Evolutionary conservation across 2,113 vertebrate species (phyloP).

Genomic region (Ammospiza caudacuta): DNA sequence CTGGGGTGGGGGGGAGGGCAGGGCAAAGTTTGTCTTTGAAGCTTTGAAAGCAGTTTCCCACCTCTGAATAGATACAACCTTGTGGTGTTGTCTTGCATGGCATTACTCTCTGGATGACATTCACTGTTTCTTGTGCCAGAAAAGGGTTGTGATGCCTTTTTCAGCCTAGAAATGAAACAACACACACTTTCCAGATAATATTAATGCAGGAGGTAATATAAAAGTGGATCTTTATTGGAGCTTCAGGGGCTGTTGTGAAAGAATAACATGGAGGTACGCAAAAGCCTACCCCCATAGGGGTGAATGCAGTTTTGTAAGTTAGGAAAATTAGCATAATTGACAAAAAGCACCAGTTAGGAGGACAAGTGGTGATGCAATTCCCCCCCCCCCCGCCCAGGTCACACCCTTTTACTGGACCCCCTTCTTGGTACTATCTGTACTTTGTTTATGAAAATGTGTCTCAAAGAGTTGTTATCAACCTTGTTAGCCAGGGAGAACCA

Average conservation of each 20-base stretch:
- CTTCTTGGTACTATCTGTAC: not conserved
- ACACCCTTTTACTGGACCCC: accelerated
- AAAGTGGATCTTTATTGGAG: not conserved
- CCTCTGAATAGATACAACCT: not conserved
- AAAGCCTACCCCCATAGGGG: accelerated
- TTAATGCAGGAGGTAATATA: not conserved
- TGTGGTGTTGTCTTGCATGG: not conserved
- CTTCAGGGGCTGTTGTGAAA: not conserved
- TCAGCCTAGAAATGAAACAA: not conserved
- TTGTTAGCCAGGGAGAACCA: not conserved
- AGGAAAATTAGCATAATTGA: not conserved
- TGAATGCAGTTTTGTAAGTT: not conserved
- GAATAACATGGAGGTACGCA: not conserved
- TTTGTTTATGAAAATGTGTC: not conserved
- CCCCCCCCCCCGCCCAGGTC: not conserved
- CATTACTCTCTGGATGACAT: not conserved
- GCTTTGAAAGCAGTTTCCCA: not conserved
- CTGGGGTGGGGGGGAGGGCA: accelerated
- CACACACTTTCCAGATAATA: not conserved
- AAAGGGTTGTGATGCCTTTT: not conserved
- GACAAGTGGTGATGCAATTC: not conserved
- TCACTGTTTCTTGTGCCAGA: not conserved
- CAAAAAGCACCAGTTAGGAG: not conserved
- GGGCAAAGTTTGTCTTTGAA: not conserved
- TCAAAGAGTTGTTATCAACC: not conserved